Base-by-base conservation (phyloP, 2,797 vertebrate species). In the Eulemur coronatus region DNA sequence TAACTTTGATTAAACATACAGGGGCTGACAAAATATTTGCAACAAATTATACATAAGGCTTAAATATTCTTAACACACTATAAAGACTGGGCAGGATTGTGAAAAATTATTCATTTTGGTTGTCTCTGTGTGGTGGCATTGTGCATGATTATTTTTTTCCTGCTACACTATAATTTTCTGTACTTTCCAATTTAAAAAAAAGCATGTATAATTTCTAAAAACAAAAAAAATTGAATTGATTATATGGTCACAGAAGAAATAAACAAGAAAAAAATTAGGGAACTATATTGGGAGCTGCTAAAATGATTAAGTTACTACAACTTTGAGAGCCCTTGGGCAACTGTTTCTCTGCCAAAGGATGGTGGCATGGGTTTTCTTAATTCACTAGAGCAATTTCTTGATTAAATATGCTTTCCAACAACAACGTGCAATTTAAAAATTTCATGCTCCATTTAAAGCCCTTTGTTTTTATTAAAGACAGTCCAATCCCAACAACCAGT, bases 361-460 rank as follows among this genome's bases (percentile, higher is more conserved):
- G 41, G 84, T n/a, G 33, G 78, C 63, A 69, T 20, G 55, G 18
- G 13, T 67, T 94, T 95, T 82, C 84, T 86, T 73, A 84, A 94
- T 59, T 90, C 43, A 78, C 65, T 78, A 80, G 79, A 95, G 84
- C 76, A 91, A 92, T 79, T 95, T 93, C 89, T 95, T 95, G 67
- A 93, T 88, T 87, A 95, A 96, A 95, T 82, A 78, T 65, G 65
- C 67, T 93, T 95, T 89, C 76, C 86, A 96, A 82, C 57, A 94
- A 96, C 79, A 89, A 43, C 33, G 52, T 65, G 55, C 26, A 41
- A 46, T 95, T 95, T 95, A 55, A 69, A 92, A 75, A 85, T 88
- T 93, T 93, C 81, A 93, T 67, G 65, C 46, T 96, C 94, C n/a
- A 20, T 81, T 97, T 84, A 96, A 84, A 90, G 48, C 4, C 46